phyloP scores from a whole-genome alignment of 1,140 invertebrate species.

The Scaptomyza hsui region DNA sequence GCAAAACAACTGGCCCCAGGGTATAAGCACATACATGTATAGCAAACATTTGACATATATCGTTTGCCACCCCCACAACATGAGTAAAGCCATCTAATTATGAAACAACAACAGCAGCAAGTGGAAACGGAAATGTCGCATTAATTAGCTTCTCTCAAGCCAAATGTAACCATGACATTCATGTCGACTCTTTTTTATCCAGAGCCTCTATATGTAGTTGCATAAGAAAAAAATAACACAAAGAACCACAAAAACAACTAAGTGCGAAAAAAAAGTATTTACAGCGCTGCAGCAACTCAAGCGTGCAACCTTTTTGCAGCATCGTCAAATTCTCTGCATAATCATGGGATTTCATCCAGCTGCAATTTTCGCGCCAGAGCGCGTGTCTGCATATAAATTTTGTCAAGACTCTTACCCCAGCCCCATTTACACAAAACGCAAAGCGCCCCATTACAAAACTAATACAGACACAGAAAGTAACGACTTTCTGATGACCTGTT shows the following conservation, averaged over 20 bases:
- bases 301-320: conserved; percentile 36
- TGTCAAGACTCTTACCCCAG: neutral
- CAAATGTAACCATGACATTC: conserved; percentile 32
- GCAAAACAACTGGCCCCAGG: conserved; percentile 34
- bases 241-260: neutral
- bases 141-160: conserved; percentile 38
- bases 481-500: too few relatives aligned
- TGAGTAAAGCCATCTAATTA: conserved; percentile 55
- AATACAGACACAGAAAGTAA: too few relatives aligned
- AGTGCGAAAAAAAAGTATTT: neutral
- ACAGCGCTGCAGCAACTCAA: conserved; percentile 16
- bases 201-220: conserved; percentile 8
- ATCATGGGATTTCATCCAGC: conserved; percentile 80
- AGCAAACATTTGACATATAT: conserved; percentile 30
- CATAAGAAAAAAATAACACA: conserved; percentile 9
- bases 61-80: conserved; percentile 27
- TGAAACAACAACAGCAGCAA: conserved; percentile 46
- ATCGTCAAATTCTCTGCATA: conserved; percentile 69
- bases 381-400: conserved; percentile 79
- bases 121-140: conserved; percentile 30
- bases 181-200: conserved; percentile 9
- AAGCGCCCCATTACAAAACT: too few relatives aligned
- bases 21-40: conserved; percentile 13
- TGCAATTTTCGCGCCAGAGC: conserved; percentile 77
- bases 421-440: too few relatives aligned